Evolutionary conservation across 2,797 vertebrate genomes (phyloP).

Genomic region (Cryptoprocta ferox): DNA sequence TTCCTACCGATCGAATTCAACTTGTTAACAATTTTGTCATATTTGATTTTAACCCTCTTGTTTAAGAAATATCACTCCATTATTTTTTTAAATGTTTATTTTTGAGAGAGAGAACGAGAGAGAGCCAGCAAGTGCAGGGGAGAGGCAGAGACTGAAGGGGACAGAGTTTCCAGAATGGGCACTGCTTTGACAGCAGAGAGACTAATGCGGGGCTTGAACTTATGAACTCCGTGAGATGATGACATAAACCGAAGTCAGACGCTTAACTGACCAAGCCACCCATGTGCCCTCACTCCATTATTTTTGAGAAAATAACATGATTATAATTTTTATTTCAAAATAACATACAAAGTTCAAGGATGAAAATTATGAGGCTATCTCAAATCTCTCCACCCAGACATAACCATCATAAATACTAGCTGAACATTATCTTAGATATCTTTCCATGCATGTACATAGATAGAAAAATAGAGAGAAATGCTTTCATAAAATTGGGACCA

Average conservation of each 20-base stretch:
- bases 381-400: not conserved
- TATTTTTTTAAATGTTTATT: too few species aligned
- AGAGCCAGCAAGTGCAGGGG: too few species aligned
- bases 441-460: not conserved
- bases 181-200: too few species aligned
- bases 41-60: conserved; percentile 12
- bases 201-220: too few species aligned
- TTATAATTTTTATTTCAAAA: conserved; percentile 33
- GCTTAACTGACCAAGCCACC: too few species aligned
- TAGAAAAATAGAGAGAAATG: not conserved
- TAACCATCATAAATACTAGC: not conserved
- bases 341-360: not conserved
- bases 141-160: too few species aligned
- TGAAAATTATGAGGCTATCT: not conserved
- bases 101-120: too few species aligned
- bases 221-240: too few species aligned
- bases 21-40: not conserved
- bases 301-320: not conserved
- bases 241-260: too few species aligned
- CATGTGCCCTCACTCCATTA: not conserved
- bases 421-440: not conserved
- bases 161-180: too few species aligned
- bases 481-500: not conserved
- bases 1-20: not conserved
- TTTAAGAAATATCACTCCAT: not conserved